These are phyloP conservation scores for Xenentodon cancila DNA, from an alignment of 2,797 vertebrate genomes.

Conservation along the genomic window DNA sequence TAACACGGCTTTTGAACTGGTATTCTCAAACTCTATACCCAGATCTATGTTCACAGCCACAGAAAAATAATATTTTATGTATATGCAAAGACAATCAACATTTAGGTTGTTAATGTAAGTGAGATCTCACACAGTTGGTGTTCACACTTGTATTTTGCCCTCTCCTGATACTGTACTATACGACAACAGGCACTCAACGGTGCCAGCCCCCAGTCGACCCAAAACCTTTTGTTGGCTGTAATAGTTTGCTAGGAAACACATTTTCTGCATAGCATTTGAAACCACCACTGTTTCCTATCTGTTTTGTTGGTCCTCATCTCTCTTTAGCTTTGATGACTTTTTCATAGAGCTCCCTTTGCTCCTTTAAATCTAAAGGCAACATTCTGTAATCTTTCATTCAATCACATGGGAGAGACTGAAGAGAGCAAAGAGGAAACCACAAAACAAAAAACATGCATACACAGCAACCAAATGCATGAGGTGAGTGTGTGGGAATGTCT, in stretches of 20 bases:
- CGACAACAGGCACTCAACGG: constrained; percentile 43
- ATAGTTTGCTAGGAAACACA: constrained; percentile 17
- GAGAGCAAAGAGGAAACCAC: constrained; percentile 5
- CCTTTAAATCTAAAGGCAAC: constrained; percentile 50
- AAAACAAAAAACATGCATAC: constrained; percentile 32
- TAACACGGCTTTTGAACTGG: no score
- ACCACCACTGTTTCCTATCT: constrained; percentile 15
- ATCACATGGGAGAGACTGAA: constrained; percentile 57
- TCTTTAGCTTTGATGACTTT: constrained; percentile 38
- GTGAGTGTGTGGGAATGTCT: constrained; percentile 21
- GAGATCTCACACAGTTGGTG: constrained; percentile 56
- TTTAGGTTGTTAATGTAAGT: constrained; percentile 54
- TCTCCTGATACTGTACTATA: constrained; percentile 36
- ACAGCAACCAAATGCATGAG: constrained; percentile 28
- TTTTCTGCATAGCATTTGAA: constrained; percentile 4
- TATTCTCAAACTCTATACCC: no score
- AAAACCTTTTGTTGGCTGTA: constrained; percentile 22
- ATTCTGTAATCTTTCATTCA: constrained; percentile 70
- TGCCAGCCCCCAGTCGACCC: constrained; percentile 22
- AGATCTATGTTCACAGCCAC: constrained; percentile 43
- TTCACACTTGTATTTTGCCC: constrained; percentile 35
- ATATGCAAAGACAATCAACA: constrained; percentile 6
- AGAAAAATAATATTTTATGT: constrained; percentile 20
- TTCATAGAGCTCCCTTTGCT: constrained; percentile 37
- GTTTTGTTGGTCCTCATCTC: constrained; percentile 20